These are phyloP conservation scores for Grus americana DNA, from an alignment of 2,113 vertebrate genomes.

Conservation along the genomic window DNA sequence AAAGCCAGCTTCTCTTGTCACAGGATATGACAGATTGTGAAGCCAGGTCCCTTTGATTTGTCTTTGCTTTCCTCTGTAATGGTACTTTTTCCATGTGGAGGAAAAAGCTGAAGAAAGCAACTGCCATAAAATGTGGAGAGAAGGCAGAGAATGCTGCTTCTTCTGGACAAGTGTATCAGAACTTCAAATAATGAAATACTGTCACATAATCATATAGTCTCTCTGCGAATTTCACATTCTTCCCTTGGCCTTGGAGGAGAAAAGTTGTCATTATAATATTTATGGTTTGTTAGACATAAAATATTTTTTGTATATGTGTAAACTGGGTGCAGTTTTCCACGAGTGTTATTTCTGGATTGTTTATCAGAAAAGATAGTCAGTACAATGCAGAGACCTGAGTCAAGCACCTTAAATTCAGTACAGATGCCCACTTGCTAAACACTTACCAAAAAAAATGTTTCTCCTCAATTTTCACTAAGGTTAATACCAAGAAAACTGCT, in stretches of 20 bases:
- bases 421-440: not conserved
- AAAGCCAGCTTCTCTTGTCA: not conserved
- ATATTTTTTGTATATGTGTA: not conserved
- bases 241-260: not conserved
- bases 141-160: not conserved
- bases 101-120: not conserved
- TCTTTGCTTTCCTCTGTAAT: not conserved
- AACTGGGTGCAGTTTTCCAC: not conserved
- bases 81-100: not conserved
- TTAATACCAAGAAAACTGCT: not conserved
- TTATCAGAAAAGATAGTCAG: not conserved
- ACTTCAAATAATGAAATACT: not conserved
- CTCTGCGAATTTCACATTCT: not conserved
- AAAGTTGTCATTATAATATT: not conserved
- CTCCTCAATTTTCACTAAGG: not conserved
- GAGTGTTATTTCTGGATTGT: not conserved
- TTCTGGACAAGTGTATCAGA: not conserved
- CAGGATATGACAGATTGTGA: not conserved
- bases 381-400: not conserved
- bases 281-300: conserved; percentile 12
- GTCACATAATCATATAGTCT: not conserved
- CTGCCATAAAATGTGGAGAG: not conserved
- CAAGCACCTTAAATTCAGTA: not conserved
- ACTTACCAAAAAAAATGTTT: not conserved
- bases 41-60: not conserved